Conservation (phyloP, 2,888 invertebrate genomes). For the Cyrtodaria siliqua region DNA sequence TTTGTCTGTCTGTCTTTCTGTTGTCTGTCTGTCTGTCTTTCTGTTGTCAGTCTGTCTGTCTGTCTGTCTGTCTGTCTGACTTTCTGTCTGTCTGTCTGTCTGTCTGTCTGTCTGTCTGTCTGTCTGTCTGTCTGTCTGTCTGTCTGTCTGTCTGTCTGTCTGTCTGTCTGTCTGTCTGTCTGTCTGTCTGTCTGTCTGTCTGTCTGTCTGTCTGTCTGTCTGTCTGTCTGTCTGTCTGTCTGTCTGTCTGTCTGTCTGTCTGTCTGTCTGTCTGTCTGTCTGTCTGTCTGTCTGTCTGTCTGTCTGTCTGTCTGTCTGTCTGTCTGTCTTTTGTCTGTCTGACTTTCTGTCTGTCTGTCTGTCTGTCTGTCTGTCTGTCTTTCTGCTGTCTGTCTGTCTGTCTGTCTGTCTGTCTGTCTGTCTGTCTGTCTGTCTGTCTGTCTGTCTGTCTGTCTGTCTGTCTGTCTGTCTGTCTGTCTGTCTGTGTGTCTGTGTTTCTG, state of each 20-base stretch:
- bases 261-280: constrained; percentile 18
- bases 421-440: constrained; percentile 11
- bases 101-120: constrained; percentile 3
- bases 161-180: constrained; percentile 3
- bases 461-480: neutral
- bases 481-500: no score
- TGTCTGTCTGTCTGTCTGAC: no score
- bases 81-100: no score
- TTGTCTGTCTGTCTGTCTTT: no score
- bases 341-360: no score
- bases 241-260: constrained; percentile 2
- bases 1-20: no score
- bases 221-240: constrained; percentile 3
- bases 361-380: no score
- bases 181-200: constrained; percentile 3
- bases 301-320: constrained; percentile 23
- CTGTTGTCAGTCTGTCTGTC: no score
- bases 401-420: constrained; percentile 6
- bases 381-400: constrained; percentile 21
- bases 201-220: constrained; percentile 3
- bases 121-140: neutral
- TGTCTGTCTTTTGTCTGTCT: no score
- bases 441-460: constrained; percentile 16
- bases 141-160: constrained; percentile 1
- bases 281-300: constrained; percentile 15